These are phyloP conservation scores for Coregonus sp. DNA, from an alignment of 2,797 vertebrate genomes.

Conservation along the genomic window DNA sequence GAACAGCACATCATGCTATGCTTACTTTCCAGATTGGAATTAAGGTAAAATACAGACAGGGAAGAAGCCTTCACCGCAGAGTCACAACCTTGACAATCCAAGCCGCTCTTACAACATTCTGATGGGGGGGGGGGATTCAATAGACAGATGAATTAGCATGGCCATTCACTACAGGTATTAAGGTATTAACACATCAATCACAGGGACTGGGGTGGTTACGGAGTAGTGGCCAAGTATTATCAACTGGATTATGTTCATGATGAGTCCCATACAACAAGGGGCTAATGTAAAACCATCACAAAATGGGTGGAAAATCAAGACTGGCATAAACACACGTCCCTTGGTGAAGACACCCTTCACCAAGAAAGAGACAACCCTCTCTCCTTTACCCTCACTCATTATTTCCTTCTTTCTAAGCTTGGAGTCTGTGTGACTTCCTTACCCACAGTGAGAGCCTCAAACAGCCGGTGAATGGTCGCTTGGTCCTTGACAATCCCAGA, in stretches of 20 bases:
- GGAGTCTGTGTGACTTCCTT: slow-evolving; percentile 23
- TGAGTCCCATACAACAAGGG: not conserved
- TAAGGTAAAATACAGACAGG: slow-evolving; percentile 61
- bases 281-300: not conserved
- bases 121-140: not conserved
- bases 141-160: not conserved
- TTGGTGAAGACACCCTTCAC: not conserved
- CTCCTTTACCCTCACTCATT: too few species aligned
- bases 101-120: not conserved
- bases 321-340: too few species aligned
- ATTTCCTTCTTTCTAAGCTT: too few species aligned
- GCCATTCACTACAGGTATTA: not conserved
- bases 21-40: slow-evolving; percentile 54
- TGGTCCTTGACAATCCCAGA: slow-evolving; percentile 91
- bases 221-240: not conserved
- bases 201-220: not conserved
- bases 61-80: slow-evolving; percentile 36
- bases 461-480: slow-evolving; percentile 85
- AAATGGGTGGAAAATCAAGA: not conserved
- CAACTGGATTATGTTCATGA: not conserved
- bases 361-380: not conserved
- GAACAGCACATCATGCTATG: not conserved
- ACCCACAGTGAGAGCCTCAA: slow-evolving; percentile 93
- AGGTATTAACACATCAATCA: not conserved
- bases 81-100: slow-evolving; percentile 24